Evolutionary conservation across 2,797 vertebrate genomes (phyloP).

Genomic region (Basileuterus tristriatus): DNA sequence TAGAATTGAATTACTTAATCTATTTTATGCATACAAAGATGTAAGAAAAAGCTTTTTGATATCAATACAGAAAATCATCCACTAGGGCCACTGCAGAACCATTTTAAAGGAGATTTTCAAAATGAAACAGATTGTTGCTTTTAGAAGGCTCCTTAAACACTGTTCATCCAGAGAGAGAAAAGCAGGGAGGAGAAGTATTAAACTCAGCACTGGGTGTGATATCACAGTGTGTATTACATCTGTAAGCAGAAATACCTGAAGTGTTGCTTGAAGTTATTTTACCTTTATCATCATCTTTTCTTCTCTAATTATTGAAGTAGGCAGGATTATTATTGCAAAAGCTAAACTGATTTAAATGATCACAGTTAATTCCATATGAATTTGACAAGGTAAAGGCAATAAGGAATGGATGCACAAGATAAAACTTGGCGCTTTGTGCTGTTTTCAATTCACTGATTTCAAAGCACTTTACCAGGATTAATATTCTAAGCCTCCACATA

Average conservation of each 20-base stretch:
- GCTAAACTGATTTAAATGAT: background rate
- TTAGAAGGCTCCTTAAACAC: background rate
- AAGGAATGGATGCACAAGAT: constrained; percentile 13
- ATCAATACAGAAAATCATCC: background rate
- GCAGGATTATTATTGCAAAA: background rate
- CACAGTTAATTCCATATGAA: background rate
- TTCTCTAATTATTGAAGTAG: background rate
- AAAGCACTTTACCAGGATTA: constrained; percentile 49
- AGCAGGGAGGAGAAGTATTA: background rate
- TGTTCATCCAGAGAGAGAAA: background rate
- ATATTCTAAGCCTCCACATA: constrained; percentile 41
- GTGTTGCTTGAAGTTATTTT: background rate
- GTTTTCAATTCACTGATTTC: constrained; percentile 46
- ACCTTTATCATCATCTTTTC: background rate
- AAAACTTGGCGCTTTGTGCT: constrained; percentile 25
- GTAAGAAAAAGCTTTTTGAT: background rate
- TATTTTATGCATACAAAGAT: constrained; percentile 1
- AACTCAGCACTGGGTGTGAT: background rate
- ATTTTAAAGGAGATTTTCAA: background rate
- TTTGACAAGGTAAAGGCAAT: background rate
- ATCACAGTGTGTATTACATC: background rate
- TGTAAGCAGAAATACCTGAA: background rate
- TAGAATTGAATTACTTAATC: background rate
- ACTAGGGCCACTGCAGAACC: background rate
- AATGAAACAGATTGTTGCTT: background rate